Evolutionary conservation across 2,797 vertebrate genomes (phyloP), one percentile per base, ranked within the genome.

Genomic region (Channallabes apus): DNA sequence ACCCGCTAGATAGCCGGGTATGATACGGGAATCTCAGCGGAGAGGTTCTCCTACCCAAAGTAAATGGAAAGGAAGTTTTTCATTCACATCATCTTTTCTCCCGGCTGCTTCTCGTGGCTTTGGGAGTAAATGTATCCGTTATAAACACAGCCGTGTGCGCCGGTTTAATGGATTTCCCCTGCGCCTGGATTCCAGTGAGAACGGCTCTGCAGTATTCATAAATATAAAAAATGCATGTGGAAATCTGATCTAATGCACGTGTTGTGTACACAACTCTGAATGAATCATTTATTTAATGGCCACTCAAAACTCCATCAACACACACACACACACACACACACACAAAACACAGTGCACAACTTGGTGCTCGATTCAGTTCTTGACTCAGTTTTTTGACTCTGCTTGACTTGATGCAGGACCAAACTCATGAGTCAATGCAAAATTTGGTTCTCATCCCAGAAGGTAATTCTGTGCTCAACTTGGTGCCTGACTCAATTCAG

Each of bases 171-270:
- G 90, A 87, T 73, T 86, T 90, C 90, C 90, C 90, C 82, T 75
- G 89, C 72, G 88, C 86, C 87, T 85, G 71, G 82, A 72, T 71
- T 82, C 85, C 84, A 81, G 88, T 81, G 84, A 75, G 20, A 81
- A 72, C 86, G 71, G 79, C 84, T 58, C 86, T 82, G 86, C 83
- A 76, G 78, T 82, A 87, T 90, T 84, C 81, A 88, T 87, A 87
- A 85, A 87, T 89, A 94, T 95, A 92, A 95, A 96, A 95, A 92
- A 95, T 96, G 89, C 86, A 95, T 95, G 93, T 88, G 84, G 79
- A 88, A 92, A 94, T 92, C 90, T 91, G 91, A 95, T 92, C 92
- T 91, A 91, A 91, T 91, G 89, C 85, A 89, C 71, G 91, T 88
- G 88, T 89, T 85, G 89, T 86, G 91, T 90, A 89, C 88, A 88